Evolutionary conservation across 2,113 vertebrate species (phyloP).

Genomic region (Tetraodon nigroviridis): DNA sequence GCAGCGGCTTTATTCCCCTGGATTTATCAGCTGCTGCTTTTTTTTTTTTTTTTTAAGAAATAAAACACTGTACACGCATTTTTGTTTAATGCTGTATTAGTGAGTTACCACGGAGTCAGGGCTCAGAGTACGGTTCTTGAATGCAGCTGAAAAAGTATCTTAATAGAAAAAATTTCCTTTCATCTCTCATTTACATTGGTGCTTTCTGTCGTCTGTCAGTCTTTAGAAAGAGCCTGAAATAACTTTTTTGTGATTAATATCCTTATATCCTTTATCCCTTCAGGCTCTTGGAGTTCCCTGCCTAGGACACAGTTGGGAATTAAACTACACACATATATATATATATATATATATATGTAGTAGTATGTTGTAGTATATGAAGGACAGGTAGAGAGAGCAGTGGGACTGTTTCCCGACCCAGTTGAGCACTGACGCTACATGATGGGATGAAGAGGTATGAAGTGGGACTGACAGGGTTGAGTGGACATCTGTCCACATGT

Average conservation of each 20-base stretch:
- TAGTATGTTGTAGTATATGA: too few relatives aligned
- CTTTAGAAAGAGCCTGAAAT: slow-evolving; percentile 3
- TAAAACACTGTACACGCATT: too few relatives aligned
- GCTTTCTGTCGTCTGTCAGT: slow-evolving; percentile 8
- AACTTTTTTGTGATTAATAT: not conserved
- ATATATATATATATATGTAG: too few relatives aligned
- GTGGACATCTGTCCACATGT: slow-evolving; percentile 16
- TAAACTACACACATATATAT: too few relatives aligned
- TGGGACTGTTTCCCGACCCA: not conserved
- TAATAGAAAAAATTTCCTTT: not conserved
- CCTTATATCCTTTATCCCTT: too few relatives aligned
- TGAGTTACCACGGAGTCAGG: too few relatives aligned
- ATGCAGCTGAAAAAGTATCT: not conserved
- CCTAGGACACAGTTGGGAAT: too few relatives aligned
- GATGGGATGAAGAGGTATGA: slow-evolving; percentile 1
- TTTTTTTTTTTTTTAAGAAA: too few relatives aligned
- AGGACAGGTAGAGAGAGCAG: not conserved
- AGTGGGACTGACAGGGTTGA: slow-evolving; percentile 17
- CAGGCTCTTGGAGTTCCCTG: not conserved
- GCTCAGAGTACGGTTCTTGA: too few relatives aligned
- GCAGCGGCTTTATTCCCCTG: too few relatives aligned
- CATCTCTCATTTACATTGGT: not conserved
- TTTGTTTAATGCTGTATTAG: too few relatives aligned
- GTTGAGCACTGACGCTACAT: not conserved
- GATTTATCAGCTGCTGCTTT: too few relatives aligned